Evolutionary conservation across 2,888 invertebrate species (phyloP), one percentile per base, ranked within the genome.

Genomic region (Mythimna albipuncta): DNA sequence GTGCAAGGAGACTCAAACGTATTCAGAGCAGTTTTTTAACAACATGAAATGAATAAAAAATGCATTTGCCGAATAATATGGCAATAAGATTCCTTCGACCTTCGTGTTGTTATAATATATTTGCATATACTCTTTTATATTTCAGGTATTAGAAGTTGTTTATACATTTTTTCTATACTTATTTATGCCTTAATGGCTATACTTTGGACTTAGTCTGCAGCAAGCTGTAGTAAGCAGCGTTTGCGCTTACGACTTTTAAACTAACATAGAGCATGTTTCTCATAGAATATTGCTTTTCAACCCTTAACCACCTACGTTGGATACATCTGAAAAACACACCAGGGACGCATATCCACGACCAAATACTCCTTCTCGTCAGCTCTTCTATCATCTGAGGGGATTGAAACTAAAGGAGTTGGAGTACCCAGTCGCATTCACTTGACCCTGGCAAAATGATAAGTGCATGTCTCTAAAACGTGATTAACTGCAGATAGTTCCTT

Each of bases 1-100:
- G 66, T 72, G 67, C 54, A 41, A 54, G 59, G 35, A 66, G 26
- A 32, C 50, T 38, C n/a, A 59, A 41, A 74, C 69, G 66, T 67
- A 74, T 79, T 78, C 69, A 50, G 35, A 62, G 5, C 72, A 44
- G 58, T 54, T 66, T 26, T 52, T 64, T 71, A 52, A 55, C 54
- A 41, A 35, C 16, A 65, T 55, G 55, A 47, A 50, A n/a, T 76
- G 58, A 79, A 79, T 79, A 72, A 72, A 75, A 79, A 65, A 68
- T 71, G 55, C 44, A 79, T 79, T 72, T 79, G 21, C 19, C 10
- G 75, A 71, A 68, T 75, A 78, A 70, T 47, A 64, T 21, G n/a
- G 41, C 52, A 47, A 54, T 57, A 6, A 50, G 41, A 63, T 75
- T 57, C n/a, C 38, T 26, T 67, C 47, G 52, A 47, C 13, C 10